Base-by-base conservation (phyloP, 2,113 vertebrate species). In the Prolemur simus region DNA sequence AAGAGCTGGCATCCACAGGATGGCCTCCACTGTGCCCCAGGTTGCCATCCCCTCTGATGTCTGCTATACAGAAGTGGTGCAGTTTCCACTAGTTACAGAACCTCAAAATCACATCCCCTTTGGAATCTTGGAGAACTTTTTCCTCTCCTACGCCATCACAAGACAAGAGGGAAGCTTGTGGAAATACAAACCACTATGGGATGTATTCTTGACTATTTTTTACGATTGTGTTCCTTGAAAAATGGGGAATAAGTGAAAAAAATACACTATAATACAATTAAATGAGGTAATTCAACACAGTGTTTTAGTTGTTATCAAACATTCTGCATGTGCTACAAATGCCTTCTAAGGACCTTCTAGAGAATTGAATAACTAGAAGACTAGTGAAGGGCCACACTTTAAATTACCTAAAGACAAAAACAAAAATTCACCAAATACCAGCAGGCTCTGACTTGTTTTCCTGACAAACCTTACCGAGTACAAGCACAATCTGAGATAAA, bases 271-370 rank as follows among this genome's bases (percentile, higher is more conserved):
- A 82, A 82, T 82, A 47, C 6, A 52, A 81, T 80, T 74, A 91
- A 42, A 52, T 60, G 34, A 87, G 4, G 15, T 47, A 66, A 76
- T 27, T 64, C 17, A n/a, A n/a, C 42, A 18, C 9, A 42, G 18
- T 74, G 58, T 74, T 80, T 83, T n/a, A 64, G 8, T 74, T 21
- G 64, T 81, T 81, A 81, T 81, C 81, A 94, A 86, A 58, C 11
- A 82, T 49, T 25, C 15, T 58, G 25, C 21, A 29, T 47, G 27
- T 71, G 15, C n/a, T 29, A 39, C 15, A 39, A 71, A 54, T 29
- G 10, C 9, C 11, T 45, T 84, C 27, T 37, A 25, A 85, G 7
- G 63, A n/a, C 20, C 18, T 20, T 68, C 23, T 86, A 52, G 14
- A 69, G 64, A 69, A 12, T 39, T 69, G 45, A 52, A 69, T 64